Evolutionary conservation across 2,888 invertebrate species (phyloP).

Genomic region (Tipula lateralis): DNA sequence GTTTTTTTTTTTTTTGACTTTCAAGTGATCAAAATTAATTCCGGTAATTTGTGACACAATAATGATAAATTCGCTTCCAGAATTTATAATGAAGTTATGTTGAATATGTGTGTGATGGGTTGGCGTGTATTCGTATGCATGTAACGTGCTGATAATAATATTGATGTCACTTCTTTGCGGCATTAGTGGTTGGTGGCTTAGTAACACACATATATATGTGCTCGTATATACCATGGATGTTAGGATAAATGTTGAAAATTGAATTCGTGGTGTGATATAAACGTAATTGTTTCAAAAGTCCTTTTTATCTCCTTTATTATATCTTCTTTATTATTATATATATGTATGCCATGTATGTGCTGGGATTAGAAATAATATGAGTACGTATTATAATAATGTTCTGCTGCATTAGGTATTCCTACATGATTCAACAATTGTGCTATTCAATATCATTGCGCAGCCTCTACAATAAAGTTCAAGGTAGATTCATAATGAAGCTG

Average conservation of each 20-base stretch:
- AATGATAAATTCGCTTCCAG: constrained; percentile 1
- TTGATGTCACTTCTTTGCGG: not conserved
- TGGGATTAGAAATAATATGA: not conserved
- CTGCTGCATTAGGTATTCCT: not conserved
- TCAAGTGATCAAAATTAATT: constrained; percentile 24
- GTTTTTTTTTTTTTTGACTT: not conserved
- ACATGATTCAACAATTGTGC: not conserved
- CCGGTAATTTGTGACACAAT: constrained; percentile 19
- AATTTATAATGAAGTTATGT: not conserved
- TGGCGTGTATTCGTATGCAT: not conserved
- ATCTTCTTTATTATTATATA: not conserved
- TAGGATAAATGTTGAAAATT: not conserved
- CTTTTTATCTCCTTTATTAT: not conserved
- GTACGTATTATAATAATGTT: not conserved
- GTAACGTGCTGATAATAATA: not conserved
- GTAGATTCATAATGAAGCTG: not conserved
- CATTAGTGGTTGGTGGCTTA: not conserved
- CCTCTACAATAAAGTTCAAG: not conserved
- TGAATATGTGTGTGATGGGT: not conserved
- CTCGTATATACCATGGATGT: not conserved
- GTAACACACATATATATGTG: not conserved
- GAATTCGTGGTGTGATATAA: constrained; percentile 11
- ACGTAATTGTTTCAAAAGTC: not conserved
- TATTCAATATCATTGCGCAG: not conserved
- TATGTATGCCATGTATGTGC: not conserved